Conservation (phyloP, 2,888 invertebrate species). For the Mellilla xanthometata region DNA sequence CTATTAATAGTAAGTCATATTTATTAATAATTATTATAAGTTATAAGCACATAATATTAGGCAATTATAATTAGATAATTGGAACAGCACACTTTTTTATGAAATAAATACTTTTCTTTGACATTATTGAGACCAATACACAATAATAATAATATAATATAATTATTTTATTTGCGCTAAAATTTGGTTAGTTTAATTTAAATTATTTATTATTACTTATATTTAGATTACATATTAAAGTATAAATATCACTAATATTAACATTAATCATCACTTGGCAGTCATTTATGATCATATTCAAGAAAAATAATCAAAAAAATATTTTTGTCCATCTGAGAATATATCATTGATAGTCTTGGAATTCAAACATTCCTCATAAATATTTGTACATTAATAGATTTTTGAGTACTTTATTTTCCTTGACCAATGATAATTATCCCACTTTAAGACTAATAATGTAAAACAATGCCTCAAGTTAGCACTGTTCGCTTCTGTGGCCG, state of each 20-base stretch:
- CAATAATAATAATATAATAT: conserved; percentile 35
- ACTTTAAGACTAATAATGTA: no score
- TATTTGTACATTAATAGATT: no score
- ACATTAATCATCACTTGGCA: conserved; percentile 47
- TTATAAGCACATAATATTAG: conserved; percentile 29
- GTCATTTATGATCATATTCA: conserved; percentile 19
- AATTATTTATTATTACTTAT: conserved; percentile 56
- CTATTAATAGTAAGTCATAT: conserved; percentile 17
- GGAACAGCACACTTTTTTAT: conserved; percentile 22
- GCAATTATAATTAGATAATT: conserved; percentile 23
- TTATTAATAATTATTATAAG: conserved; percentile 18
- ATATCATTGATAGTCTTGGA: no score
- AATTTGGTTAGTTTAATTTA: conserved; percentile 74
- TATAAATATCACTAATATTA: conserved; percentile 58
- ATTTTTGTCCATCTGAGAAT: conserved; percentile 4
- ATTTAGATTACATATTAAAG: conserved; percentile 30
- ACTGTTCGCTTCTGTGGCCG: no score
- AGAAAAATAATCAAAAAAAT: conserved; percentile 13
- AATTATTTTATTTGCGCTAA: conserved; percentile 58
- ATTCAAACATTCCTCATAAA: no score
- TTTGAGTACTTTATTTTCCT: no score
- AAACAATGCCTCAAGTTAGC: no score
- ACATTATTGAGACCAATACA: conserved; percentile 76
- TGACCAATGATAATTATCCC: no score
- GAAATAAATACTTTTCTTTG: conserved; percentile 62